Percentiles rank a stretch among this genome's conserved stretches.
phyloP scores from a whole-genome alignment of 2,888 invertebrate genomes.

The Deilephila elpenor region DNA sequence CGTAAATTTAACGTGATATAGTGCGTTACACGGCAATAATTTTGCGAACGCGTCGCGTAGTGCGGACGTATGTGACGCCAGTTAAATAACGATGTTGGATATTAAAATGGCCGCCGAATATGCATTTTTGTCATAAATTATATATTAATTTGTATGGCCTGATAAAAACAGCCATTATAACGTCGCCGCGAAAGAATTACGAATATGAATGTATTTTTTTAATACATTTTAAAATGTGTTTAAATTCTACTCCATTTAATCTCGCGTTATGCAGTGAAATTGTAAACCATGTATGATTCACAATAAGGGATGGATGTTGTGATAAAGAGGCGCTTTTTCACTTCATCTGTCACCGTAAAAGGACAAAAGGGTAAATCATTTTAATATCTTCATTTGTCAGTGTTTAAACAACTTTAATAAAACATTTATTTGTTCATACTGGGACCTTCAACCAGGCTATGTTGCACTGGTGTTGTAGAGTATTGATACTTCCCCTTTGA shows the following conservation, averaged over 20 bases:
- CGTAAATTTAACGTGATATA: constrained; percentile 84
- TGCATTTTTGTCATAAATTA: constrained; percentile 57
- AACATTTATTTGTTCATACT: neutral
- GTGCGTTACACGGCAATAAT: constrained; percentile 82
- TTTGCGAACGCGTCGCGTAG: constrained; percentile 78
- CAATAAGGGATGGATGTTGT: neutral
- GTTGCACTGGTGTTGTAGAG: neutral
- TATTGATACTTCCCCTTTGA: neutral
- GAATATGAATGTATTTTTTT: constrained; percentile 41
- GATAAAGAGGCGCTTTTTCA: neutral
- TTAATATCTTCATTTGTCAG: constrained; percentile 18
- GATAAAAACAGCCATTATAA: constrained; percentile 42
- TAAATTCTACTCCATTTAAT: constrained; percentile 25
- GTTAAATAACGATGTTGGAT: constrained; percentile 80
- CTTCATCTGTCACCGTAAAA: neutral
- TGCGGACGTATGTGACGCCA: constrained; percentile 81
- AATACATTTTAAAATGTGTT: constrained; percentile 27
- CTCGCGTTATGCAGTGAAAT: neutral
- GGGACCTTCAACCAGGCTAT: neutral
- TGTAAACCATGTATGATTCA: constrained; percentile 21
- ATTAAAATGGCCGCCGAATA: constrained; percentile 77
- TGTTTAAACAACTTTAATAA: constrained; percentile 20
- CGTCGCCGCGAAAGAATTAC: constrained; percentile 41
- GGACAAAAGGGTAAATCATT: constrained; percentile 10
- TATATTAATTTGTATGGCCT: constrained; percentile 49